phyloP scores from a whole-genome alignment of 2,888 invertebrate species.

The Diaperis boleti region DNA sequence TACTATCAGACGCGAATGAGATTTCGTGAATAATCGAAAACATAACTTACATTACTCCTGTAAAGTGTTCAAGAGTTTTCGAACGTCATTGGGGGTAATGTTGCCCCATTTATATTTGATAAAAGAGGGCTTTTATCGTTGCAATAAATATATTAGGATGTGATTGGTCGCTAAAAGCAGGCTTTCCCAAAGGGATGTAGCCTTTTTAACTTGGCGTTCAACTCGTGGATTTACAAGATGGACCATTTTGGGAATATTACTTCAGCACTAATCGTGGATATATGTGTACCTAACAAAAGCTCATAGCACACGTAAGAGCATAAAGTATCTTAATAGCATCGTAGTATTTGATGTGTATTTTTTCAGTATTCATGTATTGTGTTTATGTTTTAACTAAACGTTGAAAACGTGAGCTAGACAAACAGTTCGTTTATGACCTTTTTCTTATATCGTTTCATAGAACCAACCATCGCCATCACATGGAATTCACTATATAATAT shows the following conservation, averaged over 20 bases:
- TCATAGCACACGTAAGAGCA: conserved; percentile 28
- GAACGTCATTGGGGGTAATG: conserved; percentile 43
- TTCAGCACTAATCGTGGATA: conserved; percentile 34
- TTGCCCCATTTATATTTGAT: conserved; percentile 57
- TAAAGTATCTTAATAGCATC: conserved; percentile 22
- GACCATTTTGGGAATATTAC: conserved; percentile 41
- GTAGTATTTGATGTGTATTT: conserved; percentile 29
- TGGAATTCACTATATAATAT: too few species aligned
- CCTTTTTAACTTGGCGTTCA: conserved; percentile 53
- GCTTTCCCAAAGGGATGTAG: conserved; percentile 51
- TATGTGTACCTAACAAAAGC: conserved; percentile 35
- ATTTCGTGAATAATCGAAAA: background rate
- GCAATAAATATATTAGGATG: conserved; percentile 55
- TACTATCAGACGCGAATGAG: background rate
- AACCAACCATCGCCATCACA: too few species aligned
- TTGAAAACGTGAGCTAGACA: too few species aligned
- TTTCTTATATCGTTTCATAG: too few species aligned
- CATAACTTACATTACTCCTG: background rate
- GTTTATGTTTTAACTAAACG: too few species aligned
- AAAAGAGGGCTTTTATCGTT: conserved; percentile 55
- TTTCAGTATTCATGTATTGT: too few species aligned
- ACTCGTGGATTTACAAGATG: conserved; percentile 36
- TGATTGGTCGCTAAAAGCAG: conserved; percentile 59
- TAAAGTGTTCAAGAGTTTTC: background rate
- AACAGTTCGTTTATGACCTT: too few species aligned